Evolutionary conservation across 2,113 vertebrate genomes (phyloP), one percentile per base, ranked within the genome.

Genomic region (Cygnus buccinator): DNA sequence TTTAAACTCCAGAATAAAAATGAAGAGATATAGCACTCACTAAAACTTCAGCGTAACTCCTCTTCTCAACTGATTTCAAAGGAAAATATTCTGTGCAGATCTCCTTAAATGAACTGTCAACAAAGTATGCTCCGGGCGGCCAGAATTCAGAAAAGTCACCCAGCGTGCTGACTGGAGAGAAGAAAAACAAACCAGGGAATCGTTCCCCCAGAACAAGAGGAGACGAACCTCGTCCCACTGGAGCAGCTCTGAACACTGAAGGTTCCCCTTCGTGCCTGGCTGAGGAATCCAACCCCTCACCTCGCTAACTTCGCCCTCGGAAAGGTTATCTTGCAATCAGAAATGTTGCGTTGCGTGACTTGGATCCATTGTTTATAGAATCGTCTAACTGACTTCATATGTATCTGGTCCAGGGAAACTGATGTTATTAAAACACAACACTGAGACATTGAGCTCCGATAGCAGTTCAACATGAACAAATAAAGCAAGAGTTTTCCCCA

Each of bases 341-440:
- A 97, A 98, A 97, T 94, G 89, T 52, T 97, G 93, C 96, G 41
- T 98, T 97, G 97, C 96, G 94, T 98, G 98, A 98, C 98, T 98
- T 94, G 89, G 97, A 97, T 96, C 95, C 94, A 88, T 95, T 98
- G 97, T 98, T 97, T 98, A 98, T 97, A 97, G 96, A 97, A 97
- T 96, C 92, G 85, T 97, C 95, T 96, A 97, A 97, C 96, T 95
- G 70, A 96, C 96, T 97, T 97, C 93, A 98, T 98, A 98, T 98
- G 97, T 97, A 95, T 98, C 98, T 98, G 96, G 97, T 97, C 97
- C 94, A 96, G 95, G 95, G 97, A 98, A 96, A 98, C 90, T 88
- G 91, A 94, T 97, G 96, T 93, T 97, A 97, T 98, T 96, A 98
- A 98, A 98, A 98, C 97, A 97, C 97, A 97, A 98, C 97, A 97